Evolutionary conservation across 2,797 vertebrate species (phyloP), one percentile per base, ranked within the genome.

Genomic region (Pseudomugil tenellus): DNA sequence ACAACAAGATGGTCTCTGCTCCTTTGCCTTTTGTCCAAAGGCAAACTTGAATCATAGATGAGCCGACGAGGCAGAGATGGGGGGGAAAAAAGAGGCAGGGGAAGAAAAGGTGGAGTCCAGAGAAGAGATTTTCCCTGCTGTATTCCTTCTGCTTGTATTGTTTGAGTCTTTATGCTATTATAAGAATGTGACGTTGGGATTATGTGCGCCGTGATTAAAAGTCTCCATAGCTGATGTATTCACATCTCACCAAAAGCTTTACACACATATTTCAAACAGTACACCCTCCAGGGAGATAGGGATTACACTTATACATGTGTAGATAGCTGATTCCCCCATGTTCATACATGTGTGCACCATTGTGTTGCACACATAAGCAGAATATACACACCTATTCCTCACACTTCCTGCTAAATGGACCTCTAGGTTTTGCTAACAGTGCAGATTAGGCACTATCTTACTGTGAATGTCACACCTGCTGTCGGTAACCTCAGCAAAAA

Each of bases 401-500:
- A 43, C 16, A 8, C 17, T 26, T 29, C 3, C 19, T 60, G 26
- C 58, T 65, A 76, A 77, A 72, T 37, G 67, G 72, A 81, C 71
- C 72, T 76, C 23, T 34, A 56, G 64, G 53, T 67, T 75, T 71
- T 8, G 71, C 83, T 61, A 76, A 77, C 60, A 67, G 74, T 81
- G 78, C 68, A 83, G 82, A 85, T 87, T 74, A 79, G 63, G 52
- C 51, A 0, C 63, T 74, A n/a, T 79, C 58, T 80, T 41, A 14
- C 60, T 76, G 51, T 79, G 78, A 87, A 79, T 81, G 78, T 84
- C 83, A 83, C 76, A 68, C 57, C 51, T 48, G 28, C 51, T 56
- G 58, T 72, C 48, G 79, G 48, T 85, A 76, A 86, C 81, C 81
- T 87, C 76, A 54, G 61, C 25, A 51, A 80, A 68, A 57, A 79